A percentile compares a stretch with the other conserved stretches of the same genome.
phyloP scores from a whole-genome alignment of 2,113 vertebrate species.

The Taxidea taxus region DNA sequence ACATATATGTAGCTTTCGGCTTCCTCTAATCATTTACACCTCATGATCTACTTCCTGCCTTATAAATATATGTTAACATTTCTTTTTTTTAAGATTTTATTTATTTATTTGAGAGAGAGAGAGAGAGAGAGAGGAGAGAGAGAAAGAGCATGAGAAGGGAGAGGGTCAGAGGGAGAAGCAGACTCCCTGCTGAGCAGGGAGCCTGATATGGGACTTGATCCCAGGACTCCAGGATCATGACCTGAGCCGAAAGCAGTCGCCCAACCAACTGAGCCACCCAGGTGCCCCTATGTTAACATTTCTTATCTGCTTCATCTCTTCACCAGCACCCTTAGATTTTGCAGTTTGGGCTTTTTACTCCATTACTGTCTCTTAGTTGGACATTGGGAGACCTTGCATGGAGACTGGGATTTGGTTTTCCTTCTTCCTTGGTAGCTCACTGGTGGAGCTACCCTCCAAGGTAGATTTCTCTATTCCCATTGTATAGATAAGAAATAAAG shows the following conservation, averaged over 20 bases:
- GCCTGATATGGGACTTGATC: too few species aligned
- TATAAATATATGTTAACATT: neutral
- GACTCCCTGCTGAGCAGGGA: too few species aligned
- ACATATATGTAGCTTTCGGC: neutral
- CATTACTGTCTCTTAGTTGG: neutral
- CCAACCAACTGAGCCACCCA: too few species aligned
- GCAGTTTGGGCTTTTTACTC: neutral
- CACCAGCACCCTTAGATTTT: neutral
- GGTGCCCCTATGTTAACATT: neutral
- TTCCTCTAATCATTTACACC: neutral
- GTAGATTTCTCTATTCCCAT: neutral
- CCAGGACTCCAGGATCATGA: too few species aligned
- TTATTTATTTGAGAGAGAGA: too few species aligned
- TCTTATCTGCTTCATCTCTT: neutral
- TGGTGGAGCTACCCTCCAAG: neutral
- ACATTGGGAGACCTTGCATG: neutral
- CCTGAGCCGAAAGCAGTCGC: too few species aligned
- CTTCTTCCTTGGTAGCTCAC: neutral
- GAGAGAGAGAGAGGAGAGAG: too few species aligned
- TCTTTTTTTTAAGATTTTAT: too few species aligned
- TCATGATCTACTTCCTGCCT: neutral
- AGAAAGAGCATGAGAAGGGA: too few species aligned
- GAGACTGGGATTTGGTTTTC: neutral
- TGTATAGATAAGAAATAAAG: neutral
- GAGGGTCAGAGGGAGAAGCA: too few species aligned